Conservation (phyloP, 2,888 invertebrate genomes). For the Drosophila dives region DNA sequence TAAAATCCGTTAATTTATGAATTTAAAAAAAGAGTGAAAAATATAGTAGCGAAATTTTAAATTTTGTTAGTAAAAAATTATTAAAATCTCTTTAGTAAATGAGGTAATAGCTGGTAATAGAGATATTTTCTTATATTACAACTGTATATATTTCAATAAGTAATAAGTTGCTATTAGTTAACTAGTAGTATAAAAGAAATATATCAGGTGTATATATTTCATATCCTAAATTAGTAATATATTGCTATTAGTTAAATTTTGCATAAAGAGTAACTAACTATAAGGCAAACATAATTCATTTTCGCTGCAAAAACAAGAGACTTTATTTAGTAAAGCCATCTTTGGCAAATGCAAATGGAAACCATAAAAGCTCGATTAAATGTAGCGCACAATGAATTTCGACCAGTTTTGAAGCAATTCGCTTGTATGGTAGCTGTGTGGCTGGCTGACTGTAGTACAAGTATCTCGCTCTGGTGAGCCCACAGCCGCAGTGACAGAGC, state of each 20-base stretch:
- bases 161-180: not conserved
- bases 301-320: not conserved
- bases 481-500: slow-evolving; percentile 43
- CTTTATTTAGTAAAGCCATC: not conserved
- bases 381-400: slow-evolving; percentile 48
- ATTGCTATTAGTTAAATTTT: not conserved
- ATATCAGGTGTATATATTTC: too few relatives aligned
- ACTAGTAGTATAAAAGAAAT: too few relatives aligned
- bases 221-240: too few relatives aligned
- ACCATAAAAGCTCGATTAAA: slow-evolving; percentile 20
- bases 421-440: slow-evolving; percentile 36
- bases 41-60: not conserved
- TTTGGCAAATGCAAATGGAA: slow-evolving; percentile 9
- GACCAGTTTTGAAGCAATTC: slow-evolving; percentile 52
- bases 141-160: too few relatives aligned
- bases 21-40: too few relatives aligned
- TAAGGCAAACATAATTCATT: not conserved
- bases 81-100: not conserved
- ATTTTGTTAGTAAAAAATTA: not conserved
- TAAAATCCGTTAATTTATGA: too few relatives aligned
- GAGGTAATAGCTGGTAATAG: not conserved
- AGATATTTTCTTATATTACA: not conserved
- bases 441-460: slow-evolving; percentile 31
- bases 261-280: not conserved
- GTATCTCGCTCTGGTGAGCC: slow-evolving; percentile 60